Base-by-base conservation (phyloP, 2,797 vertebrate species). In the Phyllotis vaccarum region DNA sequence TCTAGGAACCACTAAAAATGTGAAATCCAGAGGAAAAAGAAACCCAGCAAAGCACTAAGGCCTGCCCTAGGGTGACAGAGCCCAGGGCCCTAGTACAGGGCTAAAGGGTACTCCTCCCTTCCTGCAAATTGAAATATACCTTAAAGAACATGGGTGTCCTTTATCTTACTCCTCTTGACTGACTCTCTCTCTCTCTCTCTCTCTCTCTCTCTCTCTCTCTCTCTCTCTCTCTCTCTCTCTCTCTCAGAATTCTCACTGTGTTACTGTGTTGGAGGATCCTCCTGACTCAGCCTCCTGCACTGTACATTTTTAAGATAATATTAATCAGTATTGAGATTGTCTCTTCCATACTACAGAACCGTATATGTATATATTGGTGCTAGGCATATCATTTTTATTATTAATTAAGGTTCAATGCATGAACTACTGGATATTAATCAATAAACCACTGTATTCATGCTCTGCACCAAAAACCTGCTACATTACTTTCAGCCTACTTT, bases 331-430 rank as follows among this genome's bases (percentile, higher is more conserved):
- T 16, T 49, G 85, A 93, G 64, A 89, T 5, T 17, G 24, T 24
- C 49, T 76, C 16, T 46, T 60, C 75, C 87, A 96, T 58, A 74
- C 89, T 60, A 86, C 70, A 78, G 87, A 90, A 68, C 19, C 8
- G 6, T 21, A 87, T 62, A 78, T 46, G 2, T 68, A 31, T 83
- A 58, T 29, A 34, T 5, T 21, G 27, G 75, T 54, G 21, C 58
- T 70, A 86, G 52, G 6, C n/a, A 21, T 34, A 27, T 7, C 3
- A 29, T 12, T 93, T 92, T 89, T 40, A 64, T 72, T 64, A 78
- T 66, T 74, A 76, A 34, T 76, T 89, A 68, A 19, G 70, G 1
- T 64, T 80, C 68, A 83, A 72, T 29, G 43, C 90, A n/a, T 24
- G n/a, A 27, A 3, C 43, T 24, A 29, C 52, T 54, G 58, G 22